Evolutionary conservation across 2,113 vertebrate genomes (phyloP).

Genomic region (Taxidea taxus): DNA sequence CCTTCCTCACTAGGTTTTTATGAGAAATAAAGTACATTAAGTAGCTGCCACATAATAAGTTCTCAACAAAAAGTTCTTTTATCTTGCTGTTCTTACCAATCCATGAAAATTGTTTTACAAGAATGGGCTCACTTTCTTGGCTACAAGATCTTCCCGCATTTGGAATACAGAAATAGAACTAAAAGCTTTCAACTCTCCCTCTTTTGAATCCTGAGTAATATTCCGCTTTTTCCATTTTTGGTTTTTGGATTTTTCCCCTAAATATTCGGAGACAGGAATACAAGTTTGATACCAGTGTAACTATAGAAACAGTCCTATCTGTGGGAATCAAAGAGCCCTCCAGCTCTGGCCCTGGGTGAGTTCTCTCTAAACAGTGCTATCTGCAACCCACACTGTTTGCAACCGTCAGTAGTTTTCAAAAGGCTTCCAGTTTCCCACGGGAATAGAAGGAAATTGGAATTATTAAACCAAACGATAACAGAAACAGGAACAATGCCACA

Average conservation of each 20-base stretch:
- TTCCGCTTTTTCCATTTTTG: background rate
- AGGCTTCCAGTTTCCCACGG: conserved; percentile 70
- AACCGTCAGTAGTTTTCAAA: background rate
- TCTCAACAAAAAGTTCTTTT: background rate
- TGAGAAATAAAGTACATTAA: background rate
- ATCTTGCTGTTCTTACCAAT: background rate
- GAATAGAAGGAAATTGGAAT: conserved; percentile 78
- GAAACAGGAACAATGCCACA: conserved; percentile 69
- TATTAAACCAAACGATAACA: conserved; percentile 66
- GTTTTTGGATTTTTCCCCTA: conserved; percentile 18
- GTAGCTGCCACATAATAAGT: background rate
- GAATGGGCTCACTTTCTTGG: background rate
- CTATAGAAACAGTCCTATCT: conserved; percentile 43
- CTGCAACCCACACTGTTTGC: conserved; percentile 12
- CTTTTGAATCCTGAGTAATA: background rate
- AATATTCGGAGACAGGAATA: conserved; percentile 15
- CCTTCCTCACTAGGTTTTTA: background rate
- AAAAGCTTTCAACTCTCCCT: background rate
- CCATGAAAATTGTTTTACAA: background rate
- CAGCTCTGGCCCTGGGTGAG: background rate
- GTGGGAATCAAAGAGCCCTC: background rate
- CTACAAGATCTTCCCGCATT: background rate
- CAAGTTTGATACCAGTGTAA: conserved; percentile 18
- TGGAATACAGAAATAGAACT: background rate
- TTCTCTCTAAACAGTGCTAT: background rate